These are phyloP conservation scores for Cairina moschata DNA, from an alignment of 2,113 vertebrate genomes.

Conservation along the genomic window DNA sequence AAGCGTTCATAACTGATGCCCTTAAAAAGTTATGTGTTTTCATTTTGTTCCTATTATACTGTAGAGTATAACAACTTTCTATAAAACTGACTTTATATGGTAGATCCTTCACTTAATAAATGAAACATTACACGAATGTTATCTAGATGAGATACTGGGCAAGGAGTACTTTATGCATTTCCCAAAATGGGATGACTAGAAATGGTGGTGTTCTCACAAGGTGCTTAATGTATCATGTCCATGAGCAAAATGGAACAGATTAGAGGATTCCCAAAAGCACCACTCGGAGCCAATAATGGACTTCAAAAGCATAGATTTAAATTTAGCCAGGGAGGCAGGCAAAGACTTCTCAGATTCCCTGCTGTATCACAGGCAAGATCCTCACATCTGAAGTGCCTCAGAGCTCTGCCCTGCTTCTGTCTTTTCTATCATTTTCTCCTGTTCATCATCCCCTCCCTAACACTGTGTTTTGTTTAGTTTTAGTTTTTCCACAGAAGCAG, in stretches of 20 bases:
- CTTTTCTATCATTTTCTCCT: background rate
- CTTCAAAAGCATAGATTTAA: background rate
- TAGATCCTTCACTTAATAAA: background rate
- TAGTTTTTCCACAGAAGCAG: background rate
- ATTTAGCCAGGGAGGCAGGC: background rate
- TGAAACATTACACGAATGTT: background rate
- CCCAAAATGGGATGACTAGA: background rate
- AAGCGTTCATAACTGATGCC: background rate
- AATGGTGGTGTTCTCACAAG: background rate
- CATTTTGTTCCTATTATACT: background rate
- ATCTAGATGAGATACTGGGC: background rate
- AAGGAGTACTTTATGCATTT: background rate
- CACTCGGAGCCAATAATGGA: background rate
- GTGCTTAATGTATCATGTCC: background rate
- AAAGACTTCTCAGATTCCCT: background rate
- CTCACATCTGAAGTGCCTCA: constrained; percentile 16
- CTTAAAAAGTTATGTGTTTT: constrained; percentile 11
- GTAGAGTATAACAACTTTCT: background rate
- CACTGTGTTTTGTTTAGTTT: background rate
- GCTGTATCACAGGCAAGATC: background rate
- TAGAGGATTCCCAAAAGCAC: background rate
- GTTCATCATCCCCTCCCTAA: background rate
- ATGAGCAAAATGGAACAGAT: background rate
- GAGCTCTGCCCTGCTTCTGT: constrained; percentile 48
- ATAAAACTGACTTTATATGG: background rate